These are phyloP conservation scores for Tachina grossa DNA, from an alignment of 2,888 invertebrate genomes.

Conservation along the genomic window DNA sequence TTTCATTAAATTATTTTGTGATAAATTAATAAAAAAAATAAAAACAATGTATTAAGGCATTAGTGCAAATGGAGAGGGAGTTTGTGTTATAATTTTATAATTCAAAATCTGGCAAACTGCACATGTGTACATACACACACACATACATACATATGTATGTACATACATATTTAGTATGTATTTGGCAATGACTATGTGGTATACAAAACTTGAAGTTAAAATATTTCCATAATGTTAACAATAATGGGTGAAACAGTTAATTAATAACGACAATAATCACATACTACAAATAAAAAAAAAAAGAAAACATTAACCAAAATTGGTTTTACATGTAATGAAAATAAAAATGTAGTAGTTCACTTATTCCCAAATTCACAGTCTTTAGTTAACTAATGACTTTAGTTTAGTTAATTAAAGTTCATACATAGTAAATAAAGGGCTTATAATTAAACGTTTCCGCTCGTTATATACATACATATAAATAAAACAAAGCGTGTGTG, in stretches of 20 bases:
- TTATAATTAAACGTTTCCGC: too few species aligned
- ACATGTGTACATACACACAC: background rate
- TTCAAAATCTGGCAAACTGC: constrained; percentile 5
- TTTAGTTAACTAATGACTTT: too few species aligned
- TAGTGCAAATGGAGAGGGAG: background rate
- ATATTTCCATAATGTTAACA: constrained; percentile 27
- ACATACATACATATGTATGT: background rate
- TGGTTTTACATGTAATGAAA: background rate
- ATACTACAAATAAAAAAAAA: background rate
- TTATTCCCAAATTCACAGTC: too few species aligned
- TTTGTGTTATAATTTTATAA: background rate
- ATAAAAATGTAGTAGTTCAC: background rate
- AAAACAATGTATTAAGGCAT: background rate
- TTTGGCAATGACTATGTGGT: constrained; percentile 32
- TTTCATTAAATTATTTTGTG: background rate
- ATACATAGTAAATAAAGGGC: too few species aligned
- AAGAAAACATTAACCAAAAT: background rate
- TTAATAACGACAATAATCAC: constrained; percentile 31
- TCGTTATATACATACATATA: too few species aligned
- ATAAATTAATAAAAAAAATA: constrained; percentile 7
- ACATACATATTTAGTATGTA: too few species aligned
- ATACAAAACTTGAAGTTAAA: constrained; percentile 25
- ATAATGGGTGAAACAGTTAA: constrained; percentile 32
- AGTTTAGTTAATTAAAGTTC: too few species aligned
- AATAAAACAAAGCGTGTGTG: too few species aligned